Conservation (phyloP, 2,113 vertebrate genomes). For the Poecilia latipinna region DNA sequence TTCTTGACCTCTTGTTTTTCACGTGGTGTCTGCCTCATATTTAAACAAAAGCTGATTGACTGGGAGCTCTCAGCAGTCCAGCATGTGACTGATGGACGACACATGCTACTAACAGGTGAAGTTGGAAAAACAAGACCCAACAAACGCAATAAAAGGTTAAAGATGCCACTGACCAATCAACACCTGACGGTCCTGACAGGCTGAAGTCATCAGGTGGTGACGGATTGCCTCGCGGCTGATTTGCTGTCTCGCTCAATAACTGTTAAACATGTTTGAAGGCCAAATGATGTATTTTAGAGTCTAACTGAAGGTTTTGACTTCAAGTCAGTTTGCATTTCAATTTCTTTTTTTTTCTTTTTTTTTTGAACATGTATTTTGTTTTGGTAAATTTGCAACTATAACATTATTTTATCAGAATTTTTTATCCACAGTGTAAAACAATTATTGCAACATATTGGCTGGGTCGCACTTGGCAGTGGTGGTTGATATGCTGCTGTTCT, state of each 20-base stretch:
- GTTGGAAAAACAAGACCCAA: background rate
- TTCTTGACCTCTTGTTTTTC: background rate
- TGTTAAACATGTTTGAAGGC: background rate
- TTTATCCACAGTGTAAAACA: background rate
- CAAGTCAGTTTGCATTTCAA: too few relatives aligned
- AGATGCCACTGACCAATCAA: conserved; percentile 17
- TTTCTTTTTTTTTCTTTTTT: too few relatives aligned
- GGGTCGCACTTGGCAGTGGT: background rate
- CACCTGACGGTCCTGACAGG: background rate
- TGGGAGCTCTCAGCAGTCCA: background rate
- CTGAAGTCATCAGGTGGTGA: background rate
- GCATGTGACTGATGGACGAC: conserved; percentile 3
- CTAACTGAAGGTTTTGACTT: background rate
- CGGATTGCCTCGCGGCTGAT: background rate
- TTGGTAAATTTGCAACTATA: too few relatives aligned
- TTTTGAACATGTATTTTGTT: too few relatives aligned
- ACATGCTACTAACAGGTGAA: background rate
- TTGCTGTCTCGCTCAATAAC: background rate
- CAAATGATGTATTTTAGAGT: background rate
- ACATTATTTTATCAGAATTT: too few relatives aligned
- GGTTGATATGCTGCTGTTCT: background rate
- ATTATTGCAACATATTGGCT: background rate
- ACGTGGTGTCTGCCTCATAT: background rate
- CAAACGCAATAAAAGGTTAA: background rate
- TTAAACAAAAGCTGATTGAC: background rate